phyloP scores from a whole-genome alignment of 2,888 invertebrate genomes.

The Aporophyla nigra region DNA sequence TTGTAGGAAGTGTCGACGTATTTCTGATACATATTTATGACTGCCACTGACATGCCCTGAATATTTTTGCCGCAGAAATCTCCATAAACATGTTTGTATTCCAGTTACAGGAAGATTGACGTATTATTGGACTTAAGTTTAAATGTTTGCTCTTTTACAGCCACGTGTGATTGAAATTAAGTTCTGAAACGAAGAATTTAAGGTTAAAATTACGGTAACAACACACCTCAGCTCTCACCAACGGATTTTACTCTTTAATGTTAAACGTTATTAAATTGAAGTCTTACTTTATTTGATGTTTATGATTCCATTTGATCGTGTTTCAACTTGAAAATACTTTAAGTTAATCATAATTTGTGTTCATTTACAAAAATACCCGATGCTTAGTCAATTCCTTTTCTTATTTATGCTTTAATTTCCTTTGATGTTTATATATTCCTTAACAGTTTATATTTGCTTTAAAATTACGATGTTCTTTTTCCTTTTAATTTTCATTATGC shows the following conservation, averaged over 20 bases:
- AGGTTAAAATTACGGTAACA: constrained; percentile 35
- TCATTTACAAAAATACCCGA: constrained; percentile 21
- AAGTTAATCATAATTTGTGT: constrained; percentile 36
- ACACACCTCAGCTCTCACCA: constrained; percentile 54
- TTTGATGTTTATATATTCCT: constrained; percentile 24
- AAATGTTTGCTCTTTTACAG: constrained; percentile 22
- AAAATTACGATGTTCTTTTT: neutral
- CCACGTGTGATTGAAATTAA: constrained; percentile 12
- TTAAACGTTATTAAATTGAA: constrained; percentile 16
- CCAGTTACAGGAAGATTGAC: constrained; percentile 21
- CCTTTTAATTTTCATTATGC: neutral
- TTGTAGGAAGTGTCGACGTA: constrained; percentile 29
- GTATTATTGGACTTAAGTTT: constrained; percentile 33
- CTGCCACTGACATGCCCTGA: constrained; percentile 25
- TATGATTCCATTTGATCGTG: constrained; percentile 25
- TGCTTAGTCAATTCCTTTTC: constrained; percentile 4
- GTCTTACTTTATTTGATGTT: constrained; percentile 13
- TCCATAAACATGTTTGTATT: constrained; percentile 46
- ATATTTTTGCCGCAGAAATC: constrained; percentile 36
- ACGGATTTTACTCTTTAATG: constrained; percentile 3
- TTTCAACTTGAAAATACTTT: constrained; percentile 9
- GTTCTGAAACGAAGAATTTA: neutral
- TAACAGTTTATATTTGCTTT: constrained; percentile 9
- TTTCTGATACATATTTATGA: constrained; percentile 56
- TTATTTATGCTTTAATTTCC: neutral